These are phyloP conservation scores for Cryptotis parvus DNA, from an alignment of 2,113 vertebrate species.

Conservation along the genomic window DNA sequence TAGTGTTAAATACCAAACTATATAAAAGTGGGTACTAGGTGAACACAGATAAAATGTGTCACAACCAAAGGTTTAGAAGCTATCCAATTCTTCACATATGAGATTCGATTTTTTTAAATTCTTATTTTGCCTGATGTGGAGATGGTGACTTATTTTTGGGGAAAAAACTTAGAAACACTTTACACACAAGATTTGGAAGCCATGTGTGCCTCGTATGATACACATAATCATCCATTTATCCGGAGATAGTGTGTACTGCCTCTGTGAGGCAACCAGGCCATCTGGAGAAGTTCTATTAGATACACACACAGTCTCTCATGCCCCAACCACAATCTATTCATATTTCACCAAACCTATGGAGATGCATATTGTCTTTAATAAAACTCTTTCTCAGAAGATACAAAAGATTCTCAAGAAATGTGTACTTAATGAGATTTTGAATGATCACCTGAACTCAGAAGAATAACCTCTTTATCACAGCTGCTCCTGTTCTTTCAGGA, in stretches of 20 bases:
- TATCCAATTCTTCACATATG: neutral
- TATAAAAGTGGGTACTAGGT: neutral
- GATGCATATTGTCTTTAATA: constrained; percentile 30
- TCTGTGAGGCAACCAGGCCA: neutral
- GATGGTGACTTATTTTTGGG: neutral
- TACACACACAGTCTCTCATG: neutral
- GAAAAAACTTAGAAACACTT: neutral
- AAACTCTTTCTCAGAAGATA: neutral
- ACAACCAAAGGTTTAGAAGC: neutral
- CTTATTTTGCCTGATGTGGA: neutral
- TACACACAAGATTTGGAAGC: neutral
- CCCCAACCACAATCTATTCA: neutral
- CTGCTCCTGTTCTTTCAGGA: constrained; percentile 35
- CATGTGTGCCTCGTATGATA: neutral
- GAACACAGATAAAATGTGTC: neutral
- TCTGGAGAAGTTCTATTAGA: neutral
- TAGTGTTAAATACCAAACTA: neutral
- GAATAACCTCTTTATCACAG: constrained; percentile 56
- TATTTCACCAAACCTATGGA: neutral
- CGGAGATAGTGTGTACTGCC: neutral
- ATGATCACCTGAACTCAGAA: constrained; percentile 36
- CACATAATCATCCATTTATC: neutral
- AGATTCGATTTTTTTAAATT: neutral
- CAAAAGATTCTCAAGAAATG: neutral
- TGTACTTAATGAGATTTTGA: constrained; percentile 59